These are phyloP conservation scores for Nasonia giraulti DNA, from an alignment of 1,140 invertebrate genomes.

Conservation along the genomic window DNA sequence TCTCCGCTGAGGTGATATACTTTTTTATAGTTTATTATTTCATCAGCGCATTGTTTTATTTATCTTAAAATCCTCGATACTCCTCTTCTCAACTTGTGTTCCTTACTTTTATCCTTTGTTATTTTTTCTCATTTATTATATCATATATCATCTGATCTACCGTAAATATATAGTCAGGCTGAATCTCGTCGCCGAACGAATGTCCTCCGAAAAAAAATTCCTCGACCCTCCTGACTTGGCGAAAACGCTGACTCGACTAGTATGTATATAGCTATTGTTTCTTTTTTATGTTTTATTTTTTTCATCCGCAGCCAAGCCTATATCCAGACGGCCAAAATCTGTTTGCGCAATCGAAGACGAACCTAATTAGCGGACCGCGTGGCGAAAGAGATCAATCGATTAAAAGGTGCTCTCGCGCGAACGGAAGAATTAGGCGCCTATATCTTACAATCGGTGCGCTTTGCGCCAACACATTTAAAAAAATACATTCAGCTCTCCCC, in stretches of 20 bases:
- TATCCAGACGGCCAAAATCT: slow-evolving; percentile 42
- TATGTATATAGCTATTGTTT: slow-evolving; percentile 31
- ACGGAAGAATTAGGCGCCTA: slow-evolving; percentile 54
- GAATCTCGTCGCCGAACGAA: slow-evolving; percentile 27
- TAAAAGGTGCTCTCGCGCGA: no score
- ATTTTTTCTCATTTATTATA: slow-evolving; percentile 33
- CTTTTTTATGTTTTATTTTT: background rate
- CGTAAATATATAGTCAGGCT: slow-evolving; percentile 55
- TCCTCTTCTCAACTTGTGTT: slow-evolving; percentile 15
- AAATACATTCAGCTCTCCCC: slow-evolving; percentile 54
- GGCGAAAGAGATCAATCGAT: no score
- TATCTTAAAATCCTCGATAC: background rate
- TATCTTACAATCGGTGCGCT: slow-evolving; percentile 45
- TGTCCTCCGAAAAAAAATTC: background rate
- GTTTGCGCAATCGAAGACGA: slow-evolving; percentile 4
- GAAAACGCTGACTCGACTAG: background rate
- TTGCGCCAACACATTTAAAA: slow-evolving; percentile 55
- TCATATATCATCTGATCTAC: slow-evolving; percentile 58
- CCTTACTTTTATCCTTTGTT: slow-evolving; percentile 17
- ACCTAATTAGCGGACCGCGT: slow-evolving; percentile 12
- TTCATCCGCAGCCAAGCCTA: background rate
- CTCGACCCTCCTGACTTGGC: background rate
- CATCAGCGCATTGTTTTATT: background rate
- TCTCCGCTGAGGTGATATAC: slow-evolving; percentile 34
- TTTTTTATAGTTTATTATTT: slow-evolving; percentile 12